Percentiles rank a stretch among this genome's conserved stretches.
Conservation (phyloP, 2,797 vertebrate species). For the Siniperca scherzeri region DNA sequence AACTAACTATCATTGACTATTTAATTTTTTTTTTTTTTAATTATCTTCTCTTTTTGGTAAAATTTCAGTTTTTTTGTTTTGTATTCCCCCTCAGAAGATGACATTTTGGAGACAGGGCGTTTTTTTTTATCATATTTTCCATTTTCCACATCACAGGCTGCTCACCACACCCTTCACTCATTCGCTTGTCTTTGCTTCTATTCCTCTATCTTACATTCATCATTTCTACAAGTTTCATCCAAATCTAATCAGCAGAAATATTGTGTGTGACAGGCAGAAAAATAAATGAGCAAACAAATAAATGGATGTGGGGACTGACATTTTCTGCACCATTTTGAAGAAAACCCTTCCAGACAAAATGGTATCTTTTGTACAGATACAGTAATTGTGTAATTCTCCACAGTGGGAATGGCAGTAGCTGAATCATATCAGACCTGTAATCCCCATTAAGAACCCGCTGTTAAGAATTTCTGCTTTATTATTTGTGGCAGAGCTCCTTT, state of each 20-base stretch:
- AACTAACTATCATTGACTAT: not conserved
- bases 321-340: constrained; percentile 34
- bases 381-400: constrained; percentile 40
- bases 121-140: constrained; percentile 47
- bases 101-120: constrained; percentile 17
- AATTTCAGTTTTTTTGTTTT: not conserved
- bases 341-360: constrained; percentile 22
- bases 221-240: constrained; percentile 53
- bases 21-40: not conserved
- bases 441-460: constrained; percentile 40
- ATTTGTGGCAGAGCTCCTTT: constrained; percentile 33
- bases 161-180: constrained; percentile 52
- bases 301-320: constrained; percentile 26
- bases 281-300: constrained; percentile 49
- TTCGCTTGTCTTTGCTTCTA: constrained; percentile 11
- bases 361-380: constrained; percentile 31
- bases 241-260: constrained; percentile 56
- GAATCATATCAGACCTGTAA: constrained; percentile 43
- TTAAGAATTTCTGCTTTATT: constrained; percentile 33
- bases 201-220: constrained; percentile 38
- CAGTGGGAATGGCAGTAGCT: constrained; percentile 16
- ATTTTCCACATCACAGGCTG: constrained; percentile 65
- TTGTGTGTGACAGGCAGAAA: constrained; percentile 53
- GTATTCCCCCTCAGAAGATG: not conserved
- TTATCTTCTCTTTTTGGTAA: not conserved